phyloP scores from a whole-genome alignment of 2,113 vertebrate genomes.

The Microcebus ravelobensis region DNA sequence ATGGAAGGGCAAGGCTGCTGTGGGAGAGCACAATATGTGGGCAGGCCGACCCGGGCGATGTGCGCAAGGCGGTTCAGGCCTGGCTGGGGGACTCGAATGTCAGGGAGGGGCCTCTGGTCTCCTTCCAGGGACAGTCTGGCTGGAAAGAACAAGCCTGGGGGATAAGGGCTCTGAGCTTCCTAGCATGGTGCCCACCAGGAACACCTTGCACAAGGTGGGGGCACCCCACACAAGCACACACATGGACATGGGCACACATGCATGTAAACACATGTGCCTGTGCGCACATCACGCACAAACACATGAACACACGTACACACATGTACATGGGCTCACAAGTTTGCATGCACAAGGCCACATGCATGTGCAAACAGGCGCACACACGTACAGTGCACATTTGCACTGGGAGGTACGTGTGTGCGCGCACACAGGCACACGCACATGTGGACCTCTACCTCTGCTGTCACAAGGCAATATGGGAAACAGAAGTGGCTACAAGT shows the following conservation, averaged over 20 bases:
- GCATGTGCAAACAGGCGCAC: fast-evolving
- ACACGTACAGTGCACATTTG: too few relatives aligned
- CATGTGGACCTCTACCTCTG: background rate
- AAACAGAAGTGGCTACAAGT: background rate
- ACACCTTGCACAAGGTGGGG: background rate
- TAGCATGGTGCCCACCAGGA: fast-evolving
- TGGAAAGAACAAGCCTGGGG: background rate
- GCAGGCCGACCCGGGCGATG: fast-evolving
- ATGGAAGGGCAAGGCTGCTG: background rate
- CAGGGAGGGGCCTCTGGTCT: background rate
- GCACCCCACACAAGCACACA: background rate
- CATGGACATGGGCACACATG: background rate
- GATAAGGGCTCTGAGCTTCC: background rate
- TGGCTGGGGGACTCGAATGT: background rate
- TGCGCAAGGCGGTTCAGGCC: background rate
- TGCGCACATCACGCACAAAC: too few relatives aligned
- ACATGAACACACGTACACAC: background rate
- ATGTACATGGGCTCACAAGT: fast-evolving
- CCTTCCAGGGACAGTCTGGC: background rate
- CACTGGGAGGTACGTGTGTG: fast-evolving
- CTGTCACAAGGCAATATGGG: background rate
- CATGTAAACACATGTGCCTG: background rate
- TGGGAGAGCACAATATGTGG: background rate
- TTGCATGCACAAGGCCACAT: background rate
- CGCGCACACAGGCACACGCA: too few relatives aligned